These are phyloP conservation scores for Etia nguti DNA, from an alignment of 2,113 vertebrate genomes.

Conservation along the genomic window DNA sequence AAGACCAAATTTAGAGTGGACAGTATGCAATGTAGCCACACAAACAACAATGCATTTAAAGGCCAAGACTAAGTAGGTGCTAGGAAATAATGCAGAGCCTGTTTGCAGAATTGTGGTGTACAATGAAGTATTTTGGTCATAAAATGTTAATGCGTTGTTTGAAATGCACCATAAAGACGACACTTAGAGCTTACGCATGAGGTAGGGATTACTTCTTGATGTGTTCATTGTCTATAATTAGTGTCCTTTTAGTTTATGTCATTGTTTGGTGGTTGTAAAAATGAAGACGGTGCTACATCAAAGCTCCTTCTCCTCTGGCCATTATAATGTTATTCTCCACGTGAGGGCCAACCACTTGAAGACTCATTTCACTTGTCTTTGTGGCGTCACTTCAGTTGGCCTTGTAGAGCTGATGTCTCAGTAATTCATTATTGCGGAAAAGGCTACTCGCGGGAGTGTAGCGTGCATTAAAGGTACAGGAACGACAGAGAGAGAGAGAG, in stretches of 20 bases:
- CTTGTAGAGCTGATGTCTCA: conserved; percentile 3
- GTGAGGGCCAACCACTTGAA: neutral
- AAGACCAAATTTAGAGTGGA: neutral
- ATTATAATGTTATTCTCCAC: neutral
- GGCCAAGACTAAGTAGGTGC: neutral
- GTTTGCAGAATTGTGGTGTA: neutral
- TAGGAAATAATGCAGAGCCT: neutral
- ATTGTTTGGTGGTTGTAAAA: neutral
- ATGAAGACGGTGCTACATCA: neutral
- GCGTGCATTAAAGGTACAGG: neutral
- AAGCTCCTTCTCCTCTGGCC: neutral
- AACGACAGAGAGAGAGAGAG: neutral
- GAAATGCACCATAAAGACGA: neutral
- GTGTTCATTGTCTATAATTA: neutral
- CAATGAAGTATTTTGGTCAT: neutral
- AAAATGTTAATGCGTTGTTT: neutral
- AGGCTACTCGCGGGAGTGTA: neutral
- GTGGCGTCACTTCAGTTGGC: neutral
- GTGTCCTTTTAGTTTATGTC: neutral
- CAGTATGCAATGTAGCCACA: neutral
- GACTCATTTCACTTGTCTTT: neutral
- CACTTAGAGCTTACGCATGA: neutral
- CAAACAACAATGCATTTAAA: neutral
- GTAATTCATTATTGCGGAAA: neutral
- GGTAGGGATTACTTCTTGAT: neutral